Evolutionary conservation across 2,888 invertebrate genomes (phyloP).

Genomic region (Cerastis leucographa): DNA sequence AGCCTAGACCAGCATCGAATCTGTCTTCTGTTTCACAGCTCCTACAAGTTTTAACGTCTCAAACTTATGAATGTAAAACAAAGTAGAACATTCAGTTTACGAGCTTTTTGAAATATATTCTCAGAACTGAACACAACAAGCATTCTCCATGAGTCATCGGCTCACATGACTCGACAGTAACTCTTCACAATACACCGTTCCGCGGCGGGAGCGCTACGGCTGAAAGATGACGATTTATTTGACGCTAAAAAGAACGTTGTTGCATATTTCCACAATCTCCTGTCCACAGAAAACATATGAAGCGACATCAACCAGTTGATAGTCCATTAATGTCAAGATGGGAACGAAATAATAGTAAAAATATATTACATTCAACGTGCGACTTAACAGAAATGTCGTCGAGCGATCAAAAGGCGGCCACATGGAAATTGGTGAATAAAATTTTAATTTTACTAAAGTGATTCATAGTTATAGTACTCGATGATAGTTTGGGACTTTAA

Average conservation of each 20-base stretch:
- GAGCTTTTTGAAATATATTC: conserved; percentile 41
- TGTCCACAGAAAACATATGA: conserved; percentile 67
- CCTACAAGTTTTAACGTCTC: conserved; percentile 6
- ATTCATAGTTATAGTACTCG: conserved; percentile 47
- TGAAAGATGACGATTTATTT: conserved; percentile 58
- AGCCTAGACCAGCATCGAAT: not conserved
- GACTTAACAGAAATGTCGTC: conserved; percentile 66
- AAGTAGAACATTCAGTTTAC: conserved; percentile 36
- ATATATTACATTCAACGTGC: conserved; percentile 66
- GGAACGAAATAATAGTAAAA: conserved; percentile 74
- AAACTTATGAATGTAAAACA: conserved; percentile 39
- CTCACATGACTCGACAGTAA: not conserved
- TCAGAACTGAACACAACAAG: conserved; percentile 34
- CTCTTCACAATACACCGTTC: conserved; percentile 18
- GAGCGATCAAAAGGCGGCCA: conserved; percentile 57
- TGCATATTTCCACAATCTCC: conserved; percentile 60
- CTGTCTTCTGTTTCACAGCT: not conserved
- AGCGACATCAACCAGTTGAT: conserved; percentile 74
- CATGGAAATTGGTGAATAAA: conserved; percentile 44
- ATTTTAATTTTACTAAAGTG: conserved; percentile 50
- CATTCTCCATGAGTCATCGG: conserved; percentile 47
- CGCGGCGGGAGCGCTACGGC: conserved; percentile 23
- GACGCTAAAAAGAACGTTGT: conserved; percentile 52
- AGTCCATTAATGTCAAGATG: conserved; percentile 80
- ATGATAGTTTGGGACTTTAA: conserved; percentile 51